phyloP scores from a whole-genome alignment of 2,113 vertebrate species.

The Nesoenas mayeri region DNA sequence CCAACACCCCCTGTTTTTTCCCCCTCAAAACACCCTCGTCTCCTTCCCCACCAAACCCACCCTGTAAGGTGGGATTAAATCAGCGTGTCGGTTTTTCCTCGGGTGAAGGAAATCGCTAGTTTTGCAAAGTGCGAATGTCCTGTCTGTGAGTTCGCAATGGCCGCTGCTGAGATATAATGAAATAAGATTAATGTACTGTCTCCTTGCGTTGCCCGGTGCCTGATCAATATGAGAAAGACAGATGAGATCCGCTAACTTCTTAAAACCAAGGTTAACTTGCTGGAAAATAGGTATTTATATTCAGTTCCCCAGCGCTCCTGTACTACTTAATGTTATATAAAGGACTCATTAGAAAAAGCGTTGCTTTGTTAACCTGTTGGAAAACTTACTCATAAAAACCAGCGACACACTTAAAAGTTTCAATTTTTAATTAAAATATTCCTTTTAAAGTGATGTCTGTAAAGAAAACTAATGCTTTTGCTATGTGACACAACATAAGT shows the following conservation, averaged over 20 bases:
- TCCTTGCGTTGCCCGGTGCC: not conserved
- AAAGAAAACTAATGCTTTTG: not conserved
- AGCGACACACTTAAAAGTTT: not conserved
- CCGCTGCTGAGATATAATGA: not conserved
- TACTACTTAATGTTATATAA: not conserved
- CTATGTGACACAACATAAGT: not conserved
- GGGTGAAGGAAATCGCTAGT: not conserved
- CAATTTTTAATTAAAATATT: not conserved
- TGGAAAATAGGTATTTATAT: not conserved
- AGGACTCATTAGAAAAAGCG: not conserved
- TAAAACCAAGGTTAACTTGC: not conserved
- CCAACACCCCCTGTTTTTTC: not conserved
- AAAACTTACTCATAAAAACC: not conserved
- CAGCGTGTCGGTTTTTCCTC: not conserved
- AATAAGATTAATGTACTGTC: not conserved
- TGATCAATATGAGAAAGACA: not conserved
- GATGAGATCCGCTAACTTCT: not conserved
- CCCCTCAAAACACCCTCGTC: fast-evolving
- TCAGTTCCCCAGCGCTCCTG: fast-evolving
- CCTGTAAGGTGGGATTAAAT: not conserved
- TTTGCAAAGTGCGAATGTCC: not conserved
- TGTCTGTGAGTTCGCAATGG: not conserved
- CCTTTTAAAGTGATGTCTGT: not conserved
- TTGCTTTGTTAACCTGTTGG: not conserved
- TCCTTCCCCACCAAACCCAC: not conserved